Percentiles rank a stretch among this genome's conserved stretches.
These are phyloP conservation scores for Tipula vernalis DNA, from an alignment of 2,888 invertebrate genomes.

Conservation along the genomic window DNA sequence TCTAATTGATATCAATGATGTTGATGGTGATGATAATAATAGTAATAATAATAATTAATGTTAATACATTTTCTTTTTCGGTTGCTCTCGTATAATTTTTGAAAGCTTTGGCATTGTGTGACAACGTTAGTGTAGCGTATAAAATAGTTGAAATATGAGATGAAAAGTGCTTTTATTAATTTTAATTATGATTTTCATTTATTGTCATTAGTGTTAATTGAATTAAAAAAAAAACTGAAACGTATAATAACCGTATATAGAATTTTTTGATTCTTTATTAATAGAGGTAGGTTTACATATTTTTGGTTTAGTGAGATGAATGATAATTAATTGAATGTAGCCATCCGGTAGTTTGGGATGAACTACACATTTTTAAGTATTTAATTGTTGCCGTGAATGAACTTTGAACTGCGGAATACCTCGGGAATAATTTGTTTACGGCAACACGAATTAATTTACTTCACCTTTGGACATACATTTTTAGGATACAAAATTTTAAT, in stretches of 20 bases:
- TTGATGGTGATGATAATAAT: neutral
- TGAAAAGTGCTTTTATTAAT: neutral
- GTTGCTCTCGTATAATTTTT: neutral
- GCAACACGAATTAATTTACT: too few species aligned
- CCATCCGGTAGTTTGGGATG: too few species aligned
- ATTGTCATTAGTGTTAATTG: neutral
- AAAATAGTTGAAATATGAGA: neutral
- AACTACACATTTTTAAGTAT: too few species aligned
- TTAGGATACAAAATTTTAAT: too few species aligned
- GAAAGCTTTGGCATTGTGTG: neutral
- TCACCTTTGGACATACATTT: too few species aligned
- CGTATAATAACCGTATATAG: neutral
- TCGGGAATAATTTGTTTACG: too few species aligned
- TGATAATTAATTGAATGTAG: too few species aligned
- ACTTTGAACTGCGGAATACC: too few species aligned
- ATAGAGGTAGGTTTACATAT: too few species aligned
- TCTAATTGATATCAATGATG: constrained; percentile 4
- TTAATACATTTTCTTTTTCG: neutral
- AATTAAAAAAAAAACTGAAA: neutral
- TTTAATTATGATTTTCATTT: neutral
- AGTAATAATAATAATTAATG: neutral
- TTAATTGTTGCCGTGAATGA: too few species aligned
- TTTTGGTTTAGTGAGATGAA: too few species aligned
- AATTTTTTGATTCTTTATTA: too few species aligned
- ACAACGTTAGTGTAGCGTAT: neutral